Evolutionary conservation across 2,113 vertebrate species (phyloP).

Genomic region (Lycaon pictus): DNA sequence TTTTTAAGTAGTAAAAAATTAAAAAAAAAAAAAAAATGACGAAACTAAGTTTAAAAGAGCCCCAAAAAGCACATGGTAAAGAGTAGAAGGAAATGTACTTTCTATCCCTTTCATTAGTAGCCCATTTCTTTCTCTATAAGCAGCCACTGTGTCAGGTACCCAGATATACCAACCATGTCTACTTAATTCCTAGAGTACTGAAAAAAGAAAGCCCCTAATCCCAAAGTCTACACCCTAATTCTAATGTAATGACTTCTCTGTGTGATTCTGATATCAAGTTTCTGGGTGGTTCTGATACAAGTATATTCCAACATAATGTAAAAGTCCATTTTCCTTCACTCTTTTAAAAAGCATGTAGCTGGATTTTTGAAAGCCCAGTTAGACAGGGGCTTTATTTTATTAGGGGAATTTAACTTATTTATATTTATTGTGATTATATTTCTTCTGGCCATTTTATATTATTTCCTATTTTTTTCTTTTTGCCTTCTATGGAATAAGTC

Average conservation of each 20-base stretch:
- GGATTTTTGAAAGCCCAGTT: not conserved
- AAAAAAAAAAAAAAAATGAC: too few relatives aligned
- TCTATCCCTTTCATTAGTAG: not conserved
- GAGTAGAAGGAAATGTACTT: not conserved
- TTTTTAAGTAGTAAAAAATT: not conserved
- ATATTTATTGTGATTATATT: not conserved
- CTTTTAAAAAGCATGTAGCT: constrained; percentile 1
- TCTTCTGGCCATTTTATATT: not conserved
- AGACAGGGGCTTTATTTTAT: not conserved
- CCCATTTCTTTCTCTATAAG: not conserved
- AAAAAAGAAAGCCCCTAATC: not conserved
- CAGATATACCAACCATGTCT: not conserved
- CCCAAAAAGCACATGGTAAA: not conserved
- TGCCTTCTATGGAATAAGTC: not conserved
- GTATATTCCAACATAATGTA: not conserved
- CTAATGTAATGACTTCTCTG: not conserved
- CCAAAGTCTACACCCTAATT: not conserved
- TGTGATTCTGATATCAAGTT: not conserved
- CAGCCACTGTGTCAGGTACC: not conserved
- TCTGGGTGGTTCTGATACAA: not conserved
- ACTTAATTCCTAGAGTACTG: not conserved
- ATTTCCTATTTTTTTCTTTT: not conserved
- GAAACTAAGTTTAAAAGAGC: not conserved
- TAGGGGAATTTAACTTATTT: not conserved
- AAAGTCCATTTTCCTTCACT: not conserved